Percentiles rank a stretch among this genome's conserved stretches.
phyloP scores from a whole-genome alignment of 2,113 vertebrate genomes.

The Xiphorhynchus elegans region DNA sequence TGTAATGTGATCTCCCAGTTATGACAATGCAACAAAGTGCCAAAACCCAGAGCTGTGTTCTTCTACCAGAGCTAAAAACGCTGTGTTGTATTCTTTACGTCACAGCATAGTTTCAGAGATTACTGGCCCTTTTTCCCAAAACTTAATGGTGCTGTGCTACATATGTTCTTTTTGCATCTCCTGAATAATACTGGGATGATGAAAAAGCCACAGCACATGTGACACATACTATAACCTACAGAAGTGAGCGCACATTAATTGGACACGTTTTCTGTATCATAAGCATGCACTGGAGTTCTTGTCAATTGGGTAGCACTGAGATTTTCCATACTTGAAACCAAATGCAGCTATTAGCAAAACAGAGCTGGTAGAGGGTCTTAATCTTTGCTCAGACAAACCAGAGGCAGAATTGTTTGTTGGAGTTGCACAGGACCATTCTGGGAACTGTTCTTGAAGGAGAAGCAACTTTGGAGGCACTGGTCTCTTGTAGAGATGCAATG shows the following conservation, averaged over 20 bases:
- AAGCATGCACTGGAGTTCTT: background rate
- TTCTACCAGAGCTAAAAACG: background rate
- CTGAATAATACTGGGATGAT: background rate
- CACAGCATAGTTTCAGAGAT: constrained; percentile 1
- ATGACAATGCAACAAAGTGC: background rate
- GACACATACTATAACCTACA: background rate
- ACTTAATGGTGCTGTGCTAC: background rate
- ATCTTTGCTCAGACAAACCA: background rate
- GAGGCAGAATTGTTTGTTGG: background rate
- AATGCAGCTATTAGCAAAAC: background rate
- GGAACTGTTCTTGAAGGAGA: background rate
- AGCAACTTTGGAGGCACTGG: background rate
- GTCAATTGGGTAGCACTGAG: background rate
- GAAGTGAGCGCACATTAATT: background rate
- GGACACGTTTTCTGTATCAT: background rate
- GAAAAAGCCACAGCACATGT: background rate
- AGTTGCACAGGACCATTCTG: background rate
- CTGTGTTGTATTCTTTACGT: background rate
- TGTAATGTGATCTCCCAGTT: background rate
- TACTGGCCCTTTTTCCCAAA: background rate
- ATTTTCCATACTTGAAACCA: background rate
- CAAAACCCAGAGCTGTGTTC: background rate
- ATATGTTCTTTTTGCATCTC: background rate
- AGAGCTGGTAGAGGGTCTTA: background rate
- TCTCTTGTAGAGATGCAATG: background rate